Percentiles rank a stretch among this genome's conserved stretches.
These are phyloP conservation scores for Grapholita molesta DNA, from an alignment of 1,140 invertebrate species.

Conservation along the genomic window DNA sequence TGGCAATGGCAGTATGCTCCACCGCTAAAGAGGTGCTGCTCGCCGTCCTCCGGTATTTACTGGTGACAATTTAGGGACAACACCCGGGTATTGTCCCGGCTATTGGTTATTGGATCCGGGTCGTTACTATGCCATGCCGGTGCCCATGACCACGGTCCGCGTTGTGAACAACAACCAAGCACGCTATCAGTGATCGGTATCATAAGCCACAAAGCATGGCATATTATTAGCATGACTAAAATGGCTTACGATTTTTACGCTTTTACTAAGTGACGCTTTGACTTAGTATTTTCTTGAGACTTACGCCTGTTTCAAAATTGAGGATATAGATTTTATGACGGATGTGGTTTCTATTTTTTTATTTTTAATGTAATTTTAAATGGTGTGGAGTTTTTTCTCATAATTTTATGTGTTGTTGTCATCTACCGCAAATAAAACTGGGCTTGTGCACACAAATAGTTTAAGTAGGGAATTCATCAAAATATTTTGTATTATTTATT, in stretches of 20 bases:
- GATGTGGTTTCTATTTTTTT: background rate
- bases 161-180: background rate
- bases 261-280: background rate
- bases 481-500: no score
- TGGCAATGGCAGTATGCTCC: no score
- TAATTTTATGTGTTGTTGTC: background rate
- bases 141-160: no score
- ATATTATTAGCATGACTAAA: conserved; percentile 10
- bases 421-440: background rate
- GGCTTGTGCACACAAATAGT: no score
- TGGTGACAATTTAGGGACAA: no score
- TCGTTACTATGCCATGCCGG: no score
- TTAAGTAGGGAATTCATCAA: no score
- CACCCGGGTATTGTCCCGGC: no score
- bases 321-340: background rate
- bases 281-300: background rate
- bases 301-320: background rate
- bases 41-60: no score
- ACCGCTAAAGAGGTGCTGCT: no score
- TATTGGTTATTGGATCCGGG: no score
- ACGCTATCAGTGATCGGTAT: background rate
- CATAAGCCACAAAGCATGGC: conserved; percentile 8
- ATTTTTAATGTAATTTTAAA: background rate
- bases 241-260: background rate
- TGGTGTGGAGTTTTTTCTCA: background rate